Conservation (phyloP, 2,797 vertebrate species). For the Typhlichthys subterraneus region DNA sequence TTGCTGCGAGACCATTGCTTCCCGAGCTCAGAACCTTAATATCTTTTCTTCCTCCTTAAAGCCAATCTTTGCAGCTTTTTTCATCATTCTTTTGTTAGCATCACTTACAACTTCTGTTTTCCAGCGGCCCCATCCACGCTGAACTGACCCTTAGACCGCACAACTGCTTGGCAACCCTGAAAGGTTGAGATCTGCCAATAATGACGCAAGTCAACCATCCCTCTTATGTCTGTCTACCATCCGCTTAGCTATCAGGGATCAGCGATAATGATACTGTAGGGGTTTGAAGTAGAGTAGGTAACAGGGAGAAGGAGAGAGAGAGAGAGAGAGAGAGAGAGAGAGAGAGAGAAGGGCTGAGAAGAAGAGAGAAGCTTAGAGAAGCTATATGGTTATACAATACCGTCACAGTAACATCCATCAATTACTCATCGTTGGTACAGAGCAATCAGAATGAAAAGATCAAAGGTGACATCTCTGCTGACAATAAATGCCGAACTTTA, state of each 20-base stretch:
- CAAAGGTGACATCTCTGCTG: slow-evolving; percentile 31
- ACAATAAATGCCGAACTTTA: slow-evolving; percentile 8
- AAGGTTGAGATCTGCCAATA: too few relatives aligned
- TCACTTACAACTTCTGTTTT: too few relatives aligned
- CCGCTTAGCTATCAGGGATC: slow-evolving; percentile 16
- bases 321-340: slow-evolving; percentile 14
- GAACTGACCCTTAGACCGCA: too few relatives aligned
- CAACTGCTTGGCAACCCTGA: too few relatives aligned
- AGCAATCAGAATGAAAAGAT: slow-evolving; percentile 35
- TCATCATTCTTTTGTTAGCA: too few relatives aligned
- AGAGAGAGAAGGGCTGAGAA: slow-evolving; percentile 6
- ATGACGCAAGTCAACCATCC: too few relatives aligned
- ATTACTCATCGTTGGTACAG: slow-evolving; percentile 35
- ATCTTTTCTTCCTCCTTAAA: too few relatives aligned
- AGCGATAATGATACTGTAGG: slow-evolving; percentile 47
- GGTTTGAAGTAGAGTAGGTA: background rate
- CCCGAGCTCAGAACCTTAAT: too few relatives aligned
- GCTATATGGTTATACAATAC: slow-evolving; percentile 23
- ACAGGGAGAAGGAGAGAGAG: background rate
- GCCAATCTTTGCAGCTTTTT: too few relatives aligned
- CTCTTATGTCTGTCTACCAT: slow-evolving; percentile 3
- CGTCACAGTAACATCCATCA: slow-evolving; percentile 52
- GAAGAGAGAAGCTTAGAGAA: too few relatives aligned
- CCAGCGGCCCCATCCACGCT: too few relatives aligned
- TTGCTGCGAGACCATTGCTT: too few relatives aligned